These are phyloP conservation scores for Enteromius radiatus DNA, from an alignment of 2,797 vertebrate species.

Conservation along the genomic window DNA sequence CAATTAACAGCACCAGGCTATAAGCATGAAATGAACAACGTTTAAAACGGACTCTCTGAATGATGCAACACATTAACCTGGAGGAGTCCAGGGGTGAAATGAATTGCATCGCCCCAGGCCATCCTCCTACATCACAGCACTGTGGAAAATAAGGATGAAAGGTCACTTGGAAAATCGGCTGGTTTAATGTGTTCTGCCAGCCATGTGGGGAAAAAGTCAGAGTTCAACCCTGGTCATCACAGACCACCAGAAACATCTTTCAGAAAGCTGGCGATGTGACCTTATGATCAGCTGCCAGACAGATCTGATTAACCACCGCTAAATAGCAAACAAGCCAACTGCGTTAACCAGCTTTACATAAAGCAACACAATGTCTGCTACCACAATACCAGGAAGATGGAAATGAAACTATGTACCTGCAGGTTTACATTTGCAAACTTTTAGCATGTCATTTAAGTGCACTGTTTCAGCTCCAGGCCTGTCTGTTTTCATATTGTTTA, in stretches of 20 bases:
- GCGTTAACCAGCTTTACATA: background rate
- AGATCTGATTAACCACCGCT: constrained; percentile 11
- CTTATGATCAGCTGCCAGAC: constrained; percentile 25
- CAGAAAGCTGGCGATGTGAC: background rate
- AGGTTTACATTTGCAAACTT: background rate
- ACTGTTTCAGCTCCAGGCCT: background rate
- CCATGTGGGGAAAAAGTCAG: constrained; percentile 35
- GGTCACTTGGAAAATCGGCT: constrained; percentile 4
- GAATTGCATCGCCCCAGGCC: background rate
- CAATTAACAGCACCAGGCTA: background rate
- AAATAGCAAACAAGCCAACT: constrained; percentile 3
- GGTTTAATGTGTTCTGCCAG: constrained; percentile 28
- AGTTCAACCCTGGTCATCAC: constrained; percentile 40
- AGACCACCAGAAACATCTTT: constrained; percentile 4
- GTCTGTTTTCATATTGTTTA: background rate
- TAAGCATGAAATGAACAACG: background rate
- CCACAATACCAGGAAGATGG: background rate
- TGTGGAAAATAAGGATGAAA: constrained; percentile 5
- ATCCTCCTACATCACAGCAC: background rate
- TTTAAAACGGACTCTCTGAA: background rate
- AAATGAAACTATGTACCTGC: background rate
- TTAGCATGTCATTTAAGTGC: background rate
- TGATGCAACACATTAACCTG: constrained; percentile 11
- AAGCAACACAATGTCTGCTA: background rate
- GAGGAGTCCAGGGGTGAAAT: constrained; percentile 26